A percentile compares a stretch with the other conserved stretches of the same genome.
These are phyloP conservation scores for Parotocinclus haroldoi DNA, from an alignment of 2,797 vertebrate genomes.

Conservation along the genomic window DNA sequence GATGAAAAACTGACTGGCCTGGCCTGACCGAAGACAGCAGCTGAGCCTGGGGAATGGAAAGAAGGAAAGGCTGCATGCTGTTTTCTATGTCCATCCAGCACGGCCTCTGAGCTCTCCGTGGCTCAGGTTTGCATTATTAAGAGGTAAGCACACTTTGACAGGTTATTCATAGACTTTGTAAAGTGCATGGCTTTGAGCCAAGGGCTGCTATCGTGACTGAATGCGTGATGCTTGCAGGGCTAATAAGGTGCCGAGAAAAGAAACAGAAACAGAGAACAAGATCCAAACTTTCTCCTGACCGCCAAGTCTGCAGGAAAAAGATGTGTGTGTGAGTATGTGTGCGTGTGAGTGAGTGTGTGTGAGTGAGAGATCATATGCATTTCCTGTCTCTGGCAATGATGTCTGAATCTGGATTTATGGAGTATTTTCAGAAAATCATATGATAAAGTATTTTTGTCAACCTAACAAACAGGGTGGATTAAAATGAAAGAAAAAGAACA, in stretches of 20 bases:
- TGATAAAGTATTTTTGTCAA: not conserved
- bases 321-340: slow-evolving; percentile 3
- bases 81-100: slow-evolving; percentile 47
- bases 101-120: slow-evolving; percentile 28
- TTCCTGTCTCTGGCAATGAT: slow-evolving; percentile 44
- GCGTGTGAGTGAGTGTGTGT: slow-evolving; percentile 8
- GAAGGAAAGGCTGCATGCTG: slow-evolving; percentile 31
- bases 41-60: slow-evolving; percentile 24
- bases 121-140: slow-evolving; percentile 53
- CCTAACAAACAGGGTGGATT: not conserved
- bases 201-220: slow-evolving; percentile 54
- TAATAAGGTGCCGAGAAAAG: slow-evolving; percentile 70
- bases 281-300: slow-evolving; percentile 48
- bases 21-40: slow-evolving; percentile 23
- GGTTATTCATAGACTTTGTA: slow-evolving; percentile 58
- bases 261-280: slow-evolving; percentile 58
- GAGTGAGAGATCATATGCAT: slow-evolving; percentile 47
- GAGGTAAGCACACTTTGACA: slow-evolving; percentile 49
- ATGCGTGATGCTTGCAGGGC: slow-evolving; percentile 55
- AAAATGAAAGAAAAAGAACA: not conserved
- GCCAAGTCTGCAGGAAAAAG: slow-evolving; percentile 30
- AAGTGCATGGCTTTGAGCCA: slow-evolving; percentile 54
- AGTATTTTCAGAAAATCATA: slow-evolving; percentile 2
- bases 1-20: slow-evolving; percentile 4
- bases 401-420: slow-evolving; percentile 46